Conservation (phyloP, 2,797 vertebrate genomes). For the Eurystomus glaucurus region DNA sequence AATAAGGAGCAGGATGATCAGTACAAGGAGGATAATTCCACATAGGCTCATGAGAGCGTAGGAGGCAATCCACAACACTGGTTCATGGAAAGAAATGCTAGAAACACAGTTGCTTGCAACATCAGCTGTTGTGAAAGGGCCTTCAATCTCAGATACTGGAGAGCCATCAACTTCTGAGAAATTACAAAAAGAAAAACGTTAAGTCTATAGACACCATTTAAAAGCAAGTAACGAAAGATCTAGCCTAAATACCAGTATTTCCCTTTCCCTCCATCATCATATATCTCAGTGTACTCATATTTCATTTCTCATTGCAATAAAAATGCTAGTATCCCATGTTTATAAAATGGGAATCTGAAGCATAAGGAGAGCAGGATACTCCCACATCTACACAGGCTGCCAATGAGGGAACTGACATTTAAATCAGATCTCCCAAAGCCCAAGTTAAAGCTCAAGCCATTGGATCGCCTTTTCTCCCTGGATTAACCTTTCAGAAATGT, state of each 20-base stretch:
- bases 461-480: neutral
- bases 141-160: slow-evolving; percentile 90
- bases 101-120: slow-evolving; percentile 88
- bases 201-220: neutral
- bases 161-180: slow-evolving; percentile 84
- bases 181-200: neutral
- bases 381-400: neutral
- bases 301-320: neutral
- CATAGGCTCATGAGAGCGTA: slow-evolving; percentile 93
- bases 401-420: neutral
- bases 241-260: neutral
- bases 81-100: slow-evolving; percentile 81
- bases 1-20: slow-evolving; percentile 88
- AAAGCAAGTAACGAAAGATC: neutral
- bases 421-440: neutral
- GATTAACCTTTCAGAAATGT: neutral
- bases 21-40: slow-evolving; percentile 87
- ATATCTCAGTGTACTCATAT: accelerated
- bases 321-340: neutral
- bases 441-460: neutral
- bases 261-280: neutral
- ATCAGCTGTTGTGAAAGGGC: slow-evolving; percentile 91
- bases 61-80: slow-evolving; percentile 92
- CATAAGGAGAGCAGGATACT: neutral
- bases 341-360: neutral